Evolutionary conservation across 2,888 invertebrate species (phyloP), one percentile per base, ranked within the genome.

Genomic region (Epiblema foenella): DNA sequence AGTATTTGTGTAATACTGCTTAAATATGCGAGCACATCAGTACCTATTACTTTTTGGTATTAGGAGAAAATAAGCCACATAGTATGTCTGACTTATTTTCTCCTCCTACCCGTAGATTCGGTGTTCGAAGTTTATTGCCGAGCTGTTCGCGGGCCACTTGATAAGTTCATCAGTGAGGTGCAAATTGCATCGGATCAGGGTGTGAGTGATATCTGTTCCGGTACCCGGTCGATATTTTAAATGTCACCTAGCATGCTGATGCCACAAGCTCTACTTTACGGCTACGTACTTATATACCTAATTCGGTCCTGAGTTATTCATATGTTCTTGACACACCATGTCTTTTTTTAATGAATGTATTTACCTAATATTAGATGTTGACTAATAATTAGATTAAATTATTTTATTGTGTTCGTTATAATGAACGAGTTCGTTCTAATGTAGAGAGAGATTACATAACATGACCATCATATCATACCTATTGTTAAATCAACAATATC

Each of bases 141-240:
- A 11, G 24, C 17, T 46, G 56, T 62, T 66, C 62, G 49, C 56
- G 66, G 60, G 11, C 29, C 10, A 67, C 51, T 71, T 57, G 62
- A 68, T 63, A 63, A 72, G 59, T 68, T 72, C 54, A 68, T 72
- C 63, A 68, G 72, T 37, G 56, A 63, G 65, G 29, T 54, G 71
- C 69, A 56, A 72, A 75, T 74, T 73, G 73, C 73, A 75, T 69
- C 68, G 68, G 64, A 67, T 72, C 71, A 77, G 80, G 79, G 79
- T 78, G 81, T 77, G 79, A 76, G 76, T 75, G 81, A 84, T 81
- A 80, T 81, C 75, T 81, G 78, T 83, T 81, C 81, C 79, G 77
- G 77, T 73, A 74, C 78, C 79, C 82, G 84, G 77, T 86, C 84
- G 85, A 88, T 88, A 87, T 82, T 85, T 85, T 82, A 87, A 88